Percentiles rank a stretch among this genome's conserved stretches.
phyloP scores from a whole-genome alignment of 2,113 vertebrate species.

The Brienomyrus longianalis region DNA sequence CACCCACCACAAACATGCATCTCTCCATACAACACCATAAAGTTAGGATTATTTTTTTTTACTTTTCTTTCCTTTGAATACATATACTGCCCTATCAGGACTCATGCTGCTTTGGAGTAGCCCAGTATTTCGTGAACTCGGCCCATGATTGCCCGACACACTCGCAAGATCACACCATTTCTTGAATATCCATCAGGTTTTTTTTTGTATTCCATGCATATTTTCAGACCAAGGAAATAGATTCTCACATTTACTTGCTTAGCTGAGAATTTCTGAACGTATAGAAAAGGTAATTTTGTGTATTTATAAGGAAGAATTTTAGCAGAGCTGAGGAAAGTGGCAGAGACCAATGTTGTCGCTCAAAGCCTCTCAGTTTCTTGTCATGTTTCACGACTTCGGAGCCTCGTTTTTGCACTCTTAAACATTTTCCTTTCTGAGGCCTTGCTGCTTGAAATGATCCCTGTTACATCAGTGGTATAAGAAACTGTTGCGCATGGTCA shows the following conservation, averaged over 20 bases:
- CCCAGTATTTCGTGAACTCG: neutral
- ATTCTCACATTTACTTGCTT: neutral
- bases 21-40: neutral
- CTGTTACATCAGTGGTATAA: conserved; percentile 30
- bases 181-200: conserved; percentile 22
- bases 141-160: neutral
- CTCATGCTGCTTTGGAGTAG: conserved; percentile 21
- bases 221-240: neutral
- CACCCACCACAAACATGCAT: neutral
- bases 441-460: conserved; percentile 69
- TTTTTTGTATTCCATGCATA: neutral
- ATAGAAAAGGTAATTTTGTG: neutral
- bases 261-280: neutral
- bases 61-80: conserved; percentile 40
- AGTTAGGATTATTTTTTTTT: neutral
- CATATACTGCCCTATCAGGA: conserved; percentile 54
- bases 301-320: conserved; percentile 3
- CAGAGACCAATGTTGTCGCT: neutral
- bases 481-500: neutral
- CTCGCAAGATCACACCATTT: neutral
- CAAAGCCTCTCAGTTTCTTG: neutral
- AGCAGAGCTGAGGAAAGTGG: neutral
- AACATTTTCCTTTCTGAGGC: conserved; percentile 49
- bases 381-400: conserved; percentile 41
- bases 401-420: conserved; percentile 58